Evolutionary conservation across 2,113 vertebrate genomes (phyloP), one percentile per base, ranked within the genome.

Genomic region (Dicaeum eximium): DNA sequence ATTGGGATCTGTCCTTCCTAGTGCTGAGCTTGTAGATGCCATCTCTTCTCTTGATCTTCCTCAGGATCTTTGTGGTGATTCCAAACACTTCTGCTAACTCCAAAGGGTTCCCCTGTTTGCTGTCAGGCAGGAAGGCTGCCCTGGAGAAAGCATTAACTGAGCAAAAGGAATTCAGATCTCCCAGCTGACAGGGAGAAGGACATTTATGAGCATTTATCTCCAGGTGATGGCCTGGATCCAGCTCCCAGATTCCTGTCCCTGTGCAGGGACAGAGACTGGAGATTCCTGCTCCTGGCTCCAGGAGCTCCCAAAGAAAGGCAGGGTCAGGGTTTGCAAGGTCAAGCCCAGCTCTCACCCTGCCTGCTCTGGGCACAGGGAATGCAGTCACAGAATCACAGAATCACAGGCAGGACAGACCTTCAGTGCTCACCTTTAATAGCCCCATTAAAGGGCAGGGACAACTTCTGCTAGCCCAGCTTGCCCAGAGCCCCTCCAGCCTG

Each of bases 371-470:
- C 33, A 24, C 44, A 44, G 42, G 7, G 24, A 6, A 2, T 0
- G 0, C 3, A 13, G 1, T 3, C 2, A 4, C 7, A 6, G 9
- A 13, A 24, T 31, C 2, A 7, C 31, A 38, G n/a, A n/a, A n/a
- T n/a, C n/a, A n/a, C n/a, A n/a, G n/a, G n/a, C n/a, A n/a, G n/a
- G n/a, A 19, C 9, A 6, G 35, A 21, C 11, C 14, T 22, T 35
- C 2, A 6, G 0, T 62, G 13, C 48, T 10, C 38, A 44, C 7
- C 7, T 38, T 38, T 38, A 9, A 38, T 38, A 38, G 38, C 12
- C 38, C 38, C 38, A 7, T n/a, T n/a, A n/a, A n/a, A n/a, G 12
- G 51, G 16, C 61, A 58, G 44, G 31, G 37, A 4, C 71, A 51
- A 7, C 11, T 51, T 4, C 53, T 42, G 31, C 53, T 1, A 2